Evolutionary conservation across 2,113 vertebrate genomes (phyloP), one percentile per base, ranked within the genome.

Genomic region (Hemibagrus wyckioides): DNA sequence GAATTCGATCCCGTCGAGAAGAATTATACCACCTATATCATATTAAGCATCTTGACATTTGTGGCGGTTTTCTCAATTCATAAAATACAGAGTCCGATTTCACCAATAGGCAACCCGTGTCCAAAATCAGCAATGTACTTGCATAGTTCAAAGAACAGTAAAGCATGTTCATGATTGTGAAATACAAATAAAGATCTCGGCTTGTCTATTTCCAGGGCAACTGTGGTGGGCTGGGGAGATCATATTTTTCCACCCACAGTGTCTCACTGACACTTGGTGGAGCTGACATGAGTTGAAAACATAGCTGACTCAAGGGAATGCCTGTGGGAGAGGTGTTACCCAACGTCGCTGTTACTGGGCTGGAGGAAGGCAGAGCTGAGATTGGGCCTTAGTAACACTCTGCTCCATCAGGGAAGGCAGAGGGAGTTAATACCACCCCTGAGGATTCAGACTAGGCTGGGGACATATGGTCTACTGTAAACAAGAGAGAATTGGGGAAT

Each of bases 381-480:
- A 44, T 4, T 65, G 80, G 73, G 28, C 67, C 79, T 90, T 57
- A 30, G 85, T 86, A 82, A 84, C 84, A 54, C 19, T 81, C 25
- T 21, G 11, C 30, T 80, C 56, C 87, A 81, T 30, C 17, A 65
- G 75, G 67, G 84, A 88, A 44, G 21, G 59, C 28, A 75, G 73
- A 83, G 69, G 36, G 80, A 73, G n/a, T 71, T 87, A 76, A 83
- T 83, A 54, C 25, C 63, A 50, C 82, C 79, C 81, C 36, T 21
- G 89, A 85, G 89, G 33, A 77, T 48, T 28, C 39, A 48, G 56
- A 69, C 3, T 8, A 63, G 7, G 63, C 36, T 63, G 79, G 54
- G 79, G 69, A 88, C 89, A 87, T 87, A 85, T 79, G 89, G 76
- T 85, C 50, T 77, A 52, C 77, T 82, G 85, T 88, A 88, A 90